A percentile compares a stretch with the other conserved stretches of the same genome.
Evolutionary conservation across 2,888 invertebrate species (phyloP).

Genomic region (Sericinus montela): DNA sequence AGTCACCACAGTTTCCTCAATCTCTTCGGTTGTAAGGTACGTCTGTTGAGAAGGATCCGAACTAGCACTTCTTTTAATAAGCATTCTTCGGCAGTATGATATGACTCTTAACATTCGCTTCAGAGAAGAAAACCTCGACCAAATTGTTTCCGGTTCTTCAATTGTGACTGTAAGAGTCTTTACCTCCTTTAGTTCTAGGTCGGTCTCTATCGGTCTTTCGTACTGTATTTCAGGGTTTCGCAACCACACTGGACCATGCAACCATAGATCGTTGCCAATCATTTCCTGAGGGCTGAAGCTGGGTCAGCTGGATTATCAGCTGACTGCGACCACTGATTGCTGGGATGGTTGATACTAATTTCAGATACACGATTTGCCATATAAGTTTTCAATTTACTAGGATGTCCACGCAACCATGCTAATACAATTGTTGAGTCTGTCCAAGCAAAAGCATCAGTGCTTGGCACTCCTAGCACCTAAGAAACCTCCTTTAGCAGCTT

Average conservation of each 20-base stretch:
- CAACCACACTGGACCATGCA: background rate
- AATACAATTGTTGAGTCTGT: too few species aligned
- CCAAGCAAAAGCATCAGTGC: too few species aligned
- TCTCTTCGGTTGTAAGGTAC: background rate
- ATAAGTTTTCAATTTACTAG: too few species aligned
- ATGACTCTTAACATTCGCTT: background rate
- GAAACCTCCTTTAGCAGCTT: too few species aligned
- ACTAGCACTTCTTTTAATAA: background rate
- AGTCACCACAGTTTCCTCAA: background rate
- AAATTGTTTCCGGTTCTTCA: background rate
- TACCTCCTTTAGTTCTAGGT: background rate
- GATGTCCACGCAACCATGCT: too few species aligned
- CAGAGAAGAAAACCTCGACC: background rate
- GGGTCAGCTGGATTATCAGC: too few species aligned
- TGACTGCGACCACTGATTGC: too few species aligned
- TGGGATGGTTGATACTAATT: too few species aligned
- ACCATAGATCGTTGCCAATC: background rate
- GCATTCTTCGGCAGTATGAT: background rate
- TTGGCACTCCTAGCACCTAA: too few species aligned
- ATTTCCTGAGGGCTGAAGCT: background rate
- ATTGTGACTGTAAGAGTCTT: background rate
- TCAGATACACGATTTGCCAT: too few species aligned
- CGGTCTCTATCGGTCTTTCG: background rate
- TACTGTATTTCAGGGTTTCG: background rate
- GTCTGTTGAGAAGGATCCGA: too few species aligned